These are phyloP conservation scores for Brachionus rubens DNA, from an alignment of 1,140 invertebrate species.

Conservation along the genomic window DNA sequence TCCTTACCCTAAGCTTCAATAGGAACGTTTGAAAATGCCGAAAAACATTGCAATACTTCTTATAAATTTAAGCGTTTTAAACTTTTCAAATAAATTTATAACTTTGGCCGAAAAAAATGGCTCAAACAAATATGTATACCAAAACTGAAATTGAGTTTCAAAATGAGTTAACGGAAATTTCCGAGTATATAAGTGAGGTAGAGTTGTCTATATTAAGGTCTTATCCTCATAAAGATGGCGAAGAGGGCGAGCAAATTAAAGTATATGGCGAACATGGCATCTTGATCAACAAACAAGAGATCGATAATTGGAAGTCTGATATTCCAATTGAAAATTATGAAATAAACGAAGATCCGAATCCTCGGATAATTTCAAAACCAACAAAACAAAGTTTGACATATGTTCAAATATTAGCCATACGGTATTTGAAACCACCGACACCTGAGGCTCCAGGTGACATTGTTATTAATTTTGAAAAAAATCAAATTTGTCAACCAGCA, in stretches of 20 bases:
- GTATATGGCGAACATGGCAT: conserved; percentile 16
- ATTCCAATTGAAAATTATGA: conserved; percentile 18
- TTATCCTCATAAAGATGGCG: neutral
- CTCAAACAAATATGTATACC: too few relatives aligned
- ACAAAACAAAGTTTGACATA: neutral
- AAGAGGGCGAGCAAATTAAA: conserved; percentile 4
- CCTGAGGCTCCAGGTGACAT: conserved; percentile 35
- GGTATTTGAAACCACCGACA: conserved; percentile 42
- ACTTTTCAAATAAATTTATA: too few relatives aligned
- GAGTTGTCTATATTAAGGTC: neutral
- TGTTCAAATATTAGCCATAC: conserved; percentile 24
- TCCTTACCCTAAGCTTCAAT: too few relatives aligned
- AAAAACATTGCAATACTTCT: too few relatives aligned
- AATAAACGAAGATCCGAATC: conserved; percentile 29
- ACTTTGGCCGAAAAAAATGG: too few relatives aligned
- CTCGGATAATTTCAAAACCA: neutral
- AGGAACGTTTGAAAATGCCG: too few relatives aligned
- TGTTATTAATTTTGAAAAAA: conserved; percentile 2
- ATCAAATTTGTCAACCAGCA: neutral
- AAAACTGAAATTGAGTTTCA: too few relatives aligned
- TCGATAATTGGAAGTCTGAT: neutral
- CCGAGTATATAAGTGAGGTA: conserved; percentile 6
- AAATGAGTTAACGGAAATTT: too few relatives aligned
- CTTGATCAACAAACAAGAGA: neutral
- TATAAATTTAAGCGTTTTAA: too few relatives aligned